phyloP scores from a whole-genome alignment of 1,140 invertebrate species.

The Dysdera silvatica region DNA sequence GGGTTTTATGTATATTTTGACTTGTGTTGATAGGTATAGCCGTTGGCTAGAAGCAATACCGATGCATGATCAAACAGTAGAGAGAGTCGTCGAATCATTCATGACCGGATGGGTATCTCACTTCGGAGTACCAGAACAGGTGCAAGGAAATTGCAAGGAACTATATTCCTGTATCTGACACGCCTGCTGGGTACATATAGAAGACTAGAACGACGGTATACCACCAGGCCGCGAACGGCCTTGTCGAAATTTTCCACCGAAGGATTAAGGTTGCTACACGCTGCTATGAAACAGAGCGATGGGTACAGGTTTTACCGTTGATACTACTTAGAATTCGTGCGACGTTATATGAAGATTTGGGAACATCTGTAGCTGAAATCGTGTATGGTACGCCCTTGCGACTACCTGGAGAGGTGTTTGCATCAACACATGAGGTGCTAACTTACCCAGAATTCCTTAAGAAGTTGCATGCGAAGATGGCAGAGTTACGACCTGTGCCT shows the following conservation, averaged over 20 bases:
- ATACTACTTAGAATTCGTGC: constrained; percentile 39
- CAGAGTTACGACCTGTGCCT: not conserved
- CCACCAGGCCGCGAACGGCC: constrained; percentile 40
- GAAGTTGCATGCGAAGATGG: not conserved
- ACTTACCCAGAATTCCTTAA: not conserved
- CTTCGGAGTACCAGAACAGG: constrained; percentile 42
- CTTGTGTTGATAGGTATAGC: constrained; percentile 45
- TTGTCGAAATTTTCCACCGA: constrained; percentile 43
- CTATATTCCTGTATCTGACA: constrained; percentile 2
- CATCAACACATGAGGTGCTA: not conserved
- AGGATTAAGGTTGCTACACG: constrained; percentile 40
- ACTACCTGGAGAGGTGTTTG: constrained; percentile 30
- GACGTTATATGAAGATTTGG: constrained; percentile 36
- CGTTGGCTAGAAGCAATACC: constrained; percentile 45
- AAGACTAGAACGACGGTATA: not conserved
- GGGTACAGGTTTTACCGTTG: constrained; percentile 30
- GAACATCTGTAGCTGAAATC: constrained; percentile 25
- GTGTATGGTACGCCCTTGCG: constrained; percentile 29
- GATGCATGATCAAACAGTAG: constrained; percentile 40
- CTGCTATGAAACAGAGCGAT: not conserved
- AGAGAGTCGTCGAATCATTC: constrained; percentile 39
- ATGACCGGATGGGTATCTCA: constrained; percentile 38
- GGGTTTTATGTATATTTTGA: constrained; percentile 42
- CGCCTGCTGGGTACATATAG: not conserved
- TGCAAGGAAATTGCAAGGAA: constrained; percentile 45